Conservation (phyloP, 2,888 invertebrate species). For the Plebejus melissa region DNA sequence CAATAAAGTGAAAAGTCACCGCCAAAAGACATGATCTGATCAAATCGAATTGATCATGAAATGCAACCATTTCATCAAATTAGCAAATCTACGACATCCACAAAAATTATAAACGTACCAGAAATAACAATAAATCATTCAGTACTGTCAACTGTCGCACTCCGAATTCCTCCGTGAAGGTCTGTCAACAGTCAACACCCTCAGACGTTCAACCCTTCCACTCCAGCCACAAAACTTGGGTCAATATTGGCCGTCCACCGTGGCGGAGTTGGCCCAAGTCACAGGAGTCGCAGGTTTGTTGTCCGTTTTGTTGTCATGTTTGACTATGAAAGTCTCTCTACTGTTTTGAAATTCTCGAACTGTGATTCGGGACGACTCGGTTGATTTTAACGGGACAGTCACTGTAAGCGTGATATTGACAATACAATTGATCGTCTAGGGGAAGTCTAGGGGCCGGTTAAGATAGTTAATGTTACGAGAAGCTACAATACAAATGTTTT, state of each 20-base stretch:
- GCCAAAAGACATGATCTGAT: too few relatives aligned
- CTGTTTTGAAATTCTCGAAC: too few relatives aligned
- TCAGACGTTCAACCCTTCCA: slow-evolving; percentile 76
- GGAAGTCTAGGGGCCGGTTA: too few relatives aligned
- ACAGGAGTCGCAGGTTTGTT: slow-evolving; percentile 29
- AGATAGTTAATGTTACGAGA: too few relatives aligned
- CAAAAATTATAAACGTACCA: not conserved
- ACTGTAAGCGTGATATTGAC: too few relatives aligned
- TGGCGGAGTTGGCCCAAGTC: slow-evolving; percentile 45
- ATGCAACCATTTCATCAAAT: not conserved
- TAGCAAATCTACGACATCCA: not conserved
- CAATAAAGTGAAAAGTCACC: too few relatives aligned
- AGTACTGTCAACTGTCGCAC: slow-evolving; percentile 49
- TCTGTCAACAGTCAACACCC: slow-evolving; percentile 70
- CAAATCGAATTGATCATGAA: too few relatives aligned
- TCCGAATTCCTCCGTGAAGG: slow-evolving; percentile 54
- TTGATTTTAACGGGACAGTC: too few relatives aligned
- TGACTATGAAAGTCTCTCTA: too few relatives aligned
- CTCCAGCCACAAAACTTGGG: slow-evolving; percentile 73
- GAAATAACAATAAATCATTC: not conserved
- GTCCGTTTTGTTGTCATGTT: not conserved
- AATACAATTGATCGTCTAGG: too few relatives aligned
- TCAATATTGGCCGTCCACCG: slow-evolving; percentile 71
- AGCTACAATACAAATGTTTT: too few relatives aligned
- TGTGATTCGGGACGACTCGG: too few relatives aligned